Evolutionary conservation across 1,140 invertebrate genomes (phyloP), one percentile per base, ranked within the genome.

Genomic region (Danaus plexippus): DNA sequence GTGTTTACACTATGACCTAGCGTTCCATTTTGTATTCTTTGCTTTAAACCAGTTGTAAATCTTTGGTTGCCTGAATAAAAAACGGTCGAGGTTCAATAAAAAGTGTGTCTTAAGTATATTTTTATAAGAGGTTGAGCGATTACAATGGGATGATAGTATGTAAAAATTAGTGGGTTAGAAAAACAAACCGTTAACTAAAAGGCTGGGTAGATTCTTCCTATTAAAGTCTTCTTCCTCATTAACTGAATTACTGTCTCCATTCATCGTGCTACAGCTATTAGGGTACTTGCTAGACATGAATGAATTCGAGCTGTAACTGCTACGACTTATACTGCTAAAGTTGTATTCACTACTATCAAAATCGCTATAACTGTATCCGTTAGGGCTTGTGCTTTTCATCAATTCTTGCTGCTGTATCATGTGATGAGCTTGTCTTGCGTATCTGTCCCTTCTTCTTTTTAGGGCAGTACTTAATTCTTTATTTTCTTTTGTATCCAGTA

Each of bases 11-110:
- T 80, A 47, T 85, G 83, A 13, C 85, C 83, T 15, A 87, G 65
- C 13, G 88, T 89, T 6, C 88, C 89, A 74, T 89, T 89, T 63
- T 87, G 76, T 11, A 89, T 85, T 56, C 89, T 80, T 63, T 89
- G 88, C 71, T 89, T 90, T 45, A 91, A 65, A 18, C 89, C 89
- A 61, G 89, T 87, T 41, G 87, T 89, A 60, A 88, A 89, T 72
- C 77, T 80, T 78, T 85, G 82, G 69, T 86, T 88, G 52, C 88
- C 88, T 89, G 70, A 60, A 57, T 54, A 45, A 55, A 9, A 61
- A 54, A 44, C 43, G 12, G 9, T 12, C 1, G 11, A 52, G 47
- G 9, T n/a, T 8, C 13, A 47, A 48, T 41, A 57, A 7, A 44
- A 43, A 50, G 18, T 18, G 32, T 44, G 13, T 13, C 43, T 15